These are phyloP conservation scores for Siderastrea radians DNA, from an alignment of 92 coral and sea anemone species.

Conservation along the genomic window DNA sequence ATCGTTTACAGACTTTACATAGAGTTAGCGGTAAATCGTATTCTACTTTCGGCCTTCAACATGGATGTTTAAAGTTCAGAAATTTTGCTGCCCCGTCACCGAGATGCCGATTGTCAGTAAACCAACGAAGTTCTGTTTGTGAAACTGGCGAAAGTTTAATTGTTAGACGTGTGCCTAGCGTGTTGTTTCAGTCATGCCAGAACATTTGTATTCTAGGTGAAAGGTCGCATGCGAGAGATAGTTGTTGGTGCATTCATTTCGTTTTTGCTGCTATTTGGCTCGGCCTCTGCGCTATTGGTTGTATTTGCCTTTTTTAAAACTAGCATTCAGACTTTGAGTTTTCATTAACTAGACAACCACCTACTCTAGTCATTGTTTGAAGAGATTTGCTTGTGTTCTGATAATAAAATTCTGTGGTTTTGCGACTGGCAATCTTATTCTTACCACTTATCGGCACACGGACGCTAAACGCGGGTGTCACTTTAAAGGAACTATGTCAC, in stretches of 20 bases:
- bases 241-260: not conserved
- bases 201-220: not conserved
- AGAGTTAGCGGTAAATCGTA: not conserved
- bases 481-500: too few species aligned
- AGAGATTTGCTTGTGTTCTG: not conserved
- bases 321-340: too few species aligned
- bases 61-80: too few species aligned
- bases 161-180: too few species aligned
- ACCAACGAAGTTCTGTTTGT: not conserved
- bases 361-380: too few species aligned
- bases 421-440: not conserved
- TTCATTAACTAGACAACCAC: too few species aligned
- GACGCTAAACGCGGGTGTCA: too few species aligned
- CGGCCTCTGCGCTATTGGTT: not conserved
- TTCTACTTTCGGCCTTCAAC: not conserved
- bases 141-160: too few species aligned
- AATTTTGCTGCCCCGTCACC: too few species aligned
- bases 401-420: not conserved
- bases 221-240: constrained; percentile 23
- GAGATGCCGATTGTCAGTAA: too few species aligned
- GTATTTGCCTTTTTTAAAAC: not conserved
- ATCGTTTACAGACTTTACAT: too few species aligned
- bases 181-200: not conserved
- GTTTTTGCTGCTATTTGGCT: not conserved
- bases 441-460: too few species aligned